Evolutionary conservation across 2,797 vertebrate species (phyloP), one percentile per base, ranked within the genome.

Genomic region (Gila robusta): DNA sequence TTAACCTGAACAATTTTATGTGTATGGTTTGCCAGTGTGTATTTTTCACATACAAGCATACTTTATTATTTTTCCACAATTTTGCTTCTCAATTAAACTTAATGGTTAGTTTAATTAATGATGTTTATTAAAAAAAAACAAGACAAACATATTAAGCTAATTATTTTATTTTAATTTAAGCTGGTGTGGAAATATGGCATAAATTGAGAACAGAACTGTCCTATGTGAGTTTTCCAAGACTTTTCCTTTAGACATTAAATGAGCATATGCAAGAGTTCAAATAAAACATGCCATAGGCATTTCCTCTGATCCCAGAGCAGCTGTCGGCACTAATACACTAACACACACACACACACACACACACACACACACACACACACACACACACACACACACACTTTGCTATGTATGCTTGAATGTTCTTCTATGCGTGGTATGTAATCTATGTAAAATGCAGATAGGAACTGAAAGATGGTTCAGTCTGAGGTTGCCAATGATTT

Each of bases 341-440:
- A 35, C 35, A 35, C 35, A 35, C 35, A 35, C 35, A 35, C 35
- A 35, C 35, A 35, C 35, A 35, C 35, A 35, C 39, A 41, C 39
- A 10, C 9, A 41, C 35, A 73, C 56, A 76, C 86, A 82, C 85
- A 88, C 81, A 79, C 16, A 54, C 79, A 82, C 54, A 70, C 52
- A 72, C 56, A 70, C 87, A 84, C 85, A 88, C 82, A 74, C 87
- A 86, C 71, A 92, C 87, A 88, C 89, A 91, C 84, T 87, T 77
- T 90, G 86, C 92, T 92, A 92, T 91, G 92, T 94, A 92, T 84
- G 92, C 91, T 92, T 93, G 91, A 90, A 94, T 93, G 93, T 94
- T 93, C 93, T 94, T 94, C 91, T 95, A 93, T 92, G 90, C 93
- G 92, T 94, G 93, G 93, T 93, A 92, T 94, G 93, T 95, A 93